A percentile compares a stretch with the other conserved stretches of the same genome.
Evolutionary conservation across 2,797 vertebrate species (phyloP).

Genomic region (Siniperca undulata): DNA sequence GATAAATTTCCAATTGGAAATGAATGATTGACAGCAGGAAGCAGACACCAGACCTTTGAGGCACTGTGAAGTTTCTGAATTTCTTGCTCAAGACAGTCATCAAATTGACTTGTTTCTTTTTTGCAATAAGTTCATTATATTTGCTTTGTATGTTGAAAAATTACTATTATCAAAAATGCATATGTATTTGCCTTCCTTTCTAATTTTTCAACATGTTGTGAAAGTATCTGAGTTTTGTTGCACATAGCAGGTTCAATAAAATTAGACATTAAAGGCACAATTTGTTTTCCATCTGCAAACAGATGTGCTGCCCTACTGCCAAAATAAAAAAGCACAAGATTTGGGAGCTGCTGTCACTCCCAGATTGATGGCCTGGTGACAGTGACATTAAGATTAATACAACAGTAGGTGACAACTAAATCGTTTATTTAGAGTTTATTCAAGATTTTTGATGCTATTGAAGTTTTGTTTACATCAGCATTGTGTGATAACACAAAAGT

Average conservation of each 20-base stretch:
- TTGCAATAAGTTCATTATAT: constrained; percentile 29
- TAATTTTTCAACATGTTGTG: not conserved
- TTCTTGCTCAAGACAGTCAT: constrained; percentile 26
- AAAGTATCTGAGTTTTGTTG: not conserved
- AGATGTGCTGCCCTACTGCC: not conserved
- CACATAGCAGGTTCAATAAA: not conserved
- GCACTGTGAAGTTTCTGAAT: not conserved
- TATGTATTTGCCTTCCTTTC: not conserved
- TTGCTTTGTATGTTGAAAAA: constrained; percentile 16
- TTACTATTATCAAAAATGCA: not conserved
- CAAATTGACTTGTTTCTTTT: constrained; percentile 37
- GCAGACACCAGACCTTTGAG: constrained; percentile 24
- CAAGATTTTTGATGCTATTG: not conserved
- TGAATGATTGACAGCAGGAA: constrained; percentile 41
- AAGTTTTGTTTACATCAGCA: not conserved
- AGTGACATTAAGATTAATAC: not conserved
- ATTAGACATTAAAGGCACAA: constrained; percentile 1
- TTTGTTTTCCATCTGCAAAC: constrained; percentile 20
- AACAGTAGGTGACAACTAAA: not conserved
- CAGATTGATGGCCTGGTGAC: constrained; percentile 26
- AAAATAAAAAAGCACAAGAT: not conserved
- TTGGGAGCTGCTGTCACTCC: not conserved
- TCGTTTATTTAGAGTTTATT: not conserved
- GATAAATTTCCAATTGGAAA: constrained; percentile 57
- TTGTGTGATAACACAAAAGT: not conserved